Conservation (phyloP, 2,113 vertebrate genomes). For the Hyperopisus bebe region DNA sequence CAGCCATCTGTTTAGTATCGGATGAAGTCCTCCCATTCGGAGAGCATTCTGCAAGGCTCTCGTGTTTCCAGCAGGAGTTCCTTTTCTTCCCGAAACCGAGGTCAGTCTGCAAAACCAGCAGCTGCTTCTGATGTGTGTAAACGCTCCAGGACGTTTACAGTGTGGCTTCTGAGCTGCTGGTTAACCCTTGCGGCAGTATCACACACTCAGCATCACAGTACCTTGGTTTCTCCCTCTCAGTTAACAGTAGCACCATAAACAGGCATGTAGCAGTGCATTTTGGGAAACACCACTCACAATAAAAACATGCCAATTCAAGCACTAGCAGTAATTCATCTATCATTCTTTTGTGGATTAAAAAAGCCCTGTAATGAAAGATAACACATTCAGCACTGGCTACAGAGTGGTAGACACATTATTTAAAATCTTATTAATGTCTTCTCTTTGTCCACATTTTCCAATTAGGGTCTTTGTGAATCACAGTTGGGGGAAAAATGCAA, state of each 20-base stretch:
- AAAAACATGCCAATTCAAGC: not conserved
- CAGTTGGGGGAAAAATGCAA: not conserved
- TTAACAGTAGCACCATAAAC: not conserved
- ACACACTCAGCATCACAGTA: not conserved
- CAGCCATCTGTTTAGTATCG: constrained; percentile 39
- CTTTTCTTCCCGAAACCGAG: not conserved
- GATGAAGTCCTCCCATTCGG: constrained; percentile 23
- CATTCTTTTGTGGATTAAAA: not conserved
- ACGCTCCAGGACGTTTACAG: not conserved
- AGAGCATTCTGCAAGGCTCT: constrained; percentile 19
- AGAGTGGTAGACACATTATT: not conserved
- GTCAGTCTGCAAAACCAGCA: constrained; percentile 29
- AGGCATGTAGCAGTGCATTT: not conserved
- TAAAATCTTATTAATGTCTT: not conserved
- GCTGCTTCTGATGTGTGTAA: constrained; percentile 29
- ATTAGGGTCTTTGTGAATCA: not conserved
- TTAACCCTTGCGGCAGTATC: not conserved
- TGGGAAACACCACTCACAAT: not conserved
- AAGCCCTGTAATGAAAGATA: not conserved
- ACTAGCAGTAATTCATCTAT: not conserved
- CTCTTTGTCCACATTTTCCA: not conserved
- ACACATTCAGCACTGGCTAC: not conserved
- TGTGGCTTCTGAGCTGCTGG: not conserved
- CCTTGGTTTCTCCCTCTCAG: not conserved
- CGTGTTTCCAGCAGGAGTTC: constrained; percentile 8